Evolutionary conservation across 2,888 invertebrate species (phyloP), one percentile per base, ranked within the genome.

Genomic region (Yponomeuta sedellus): DNA sequence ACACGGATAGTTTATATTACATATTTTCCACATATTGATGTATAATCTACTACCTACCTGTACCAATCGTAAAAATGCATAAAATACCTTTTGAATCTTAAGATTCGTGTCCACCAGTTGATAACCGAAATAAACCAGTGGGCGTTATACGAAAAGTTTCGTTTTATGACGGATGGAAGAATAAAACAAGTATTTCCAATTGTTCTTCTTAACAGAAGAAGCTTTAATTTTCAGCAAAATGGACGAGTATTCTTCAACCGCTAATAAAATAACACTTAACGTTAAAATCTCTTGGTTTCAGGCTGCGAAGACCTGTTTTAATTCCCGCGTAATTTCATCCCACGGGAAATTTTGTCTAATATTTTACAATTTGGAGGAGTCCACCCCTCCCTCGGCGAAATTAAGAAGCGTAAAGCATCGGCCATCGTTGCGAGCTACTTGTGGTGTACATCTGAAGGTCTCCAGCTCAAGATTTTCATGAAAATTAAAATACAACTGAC

Each of bases 291-390:
- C 22, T 5, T 57, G 22, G 25, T 20, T 25, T 25, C 11, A 25
- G 59, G 11, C 59, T 20, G 59, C 59, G 59, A 59, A 59, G 20
- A 6, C 20, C 10, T 59, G 22, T 59, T 79, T 79, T 79, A 80
- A 83, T 85, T 83, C 79, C 74, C 74, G 67, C 74, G 76, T 76
- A 79, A 80, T 81, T 82, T 76, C 72, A 74, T 77, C 77, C 77
- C 67, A 57, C 25, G 44, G 61, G 65, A 58, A 59, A 59, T 20
- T 52, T 52, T 4, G 44, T 16, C 16, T 59, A 59, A 59, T 59
- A n/a, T n/a, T 62, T 62, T 22, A 62, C 25, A 16, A n/a, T 62
- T 39, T 19, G 19, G 19, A 34, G 6, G 39, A 62, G 34, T 34
- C 62, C 62, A 34, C 34, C 62, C 39, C 34, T 34, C 19, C n/a